Base-by-base conservation (phyloP, 2,113 vertebrate genomes). In the Myotis yumanensis region DNA sequence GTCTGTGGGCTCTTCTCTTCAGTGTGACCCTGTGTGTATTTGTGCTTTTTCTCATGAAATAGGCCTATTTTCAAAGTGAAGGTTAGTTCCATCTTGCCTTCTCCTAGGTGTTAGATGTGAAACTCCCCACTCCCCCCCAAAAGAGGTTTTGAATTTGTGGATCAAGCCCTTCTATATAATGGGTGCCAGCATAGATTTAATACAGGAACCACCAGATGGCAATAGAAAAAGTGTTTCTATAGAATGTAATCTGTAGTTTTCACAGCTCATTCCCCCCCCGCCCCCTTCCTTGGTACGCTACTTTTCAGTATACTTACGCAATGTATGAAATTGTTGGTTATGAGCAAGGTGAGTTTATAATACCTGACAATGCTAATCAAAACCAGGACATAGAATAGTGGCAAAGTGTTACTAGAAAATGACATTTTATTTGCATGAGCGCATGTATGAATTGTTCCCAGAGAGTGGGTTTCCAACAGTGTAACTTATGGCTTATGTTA, bases 151-250 rank as follows among this genome's bases (percentile, higher is more conserved):
- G 64, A 83, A 79, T 91, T 12, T 84, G 59, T 93, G 59, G 30
- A 83, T 35, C 52, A 77, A 91, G 32, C 12, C 46, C 5, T 76
- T 87, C 69, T 52, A 22, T 66, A 62, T 48, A 40, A 0, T 95
- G 68, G 52, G 37, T 59, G 11, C 80, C 20, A 54, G 22, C 14
- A 17, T 81, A 82, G 88, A 64, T 93, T 96, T 94, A 91, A 86
- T 96, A 83, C 7, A 54, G 20, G 77, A 95, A 64, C 95, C 97
- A 96, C 93, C 97, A 96, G 96, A 96, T 97, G 96, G 95, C 95
- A 97, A 97, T 32, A 96, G 93, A 94, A 96, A 97, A 84, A 83
- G 88, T 96, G 43, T 93, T 88, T 88, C 30, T 82, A 69, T 80
- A 84, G 69, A 62, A 75, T 71, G 23, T 86, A 92, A 89, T 82